Conservation (phyloP, 2,888 invertebrate genomes). For the Drosophila falleni region DNA sequence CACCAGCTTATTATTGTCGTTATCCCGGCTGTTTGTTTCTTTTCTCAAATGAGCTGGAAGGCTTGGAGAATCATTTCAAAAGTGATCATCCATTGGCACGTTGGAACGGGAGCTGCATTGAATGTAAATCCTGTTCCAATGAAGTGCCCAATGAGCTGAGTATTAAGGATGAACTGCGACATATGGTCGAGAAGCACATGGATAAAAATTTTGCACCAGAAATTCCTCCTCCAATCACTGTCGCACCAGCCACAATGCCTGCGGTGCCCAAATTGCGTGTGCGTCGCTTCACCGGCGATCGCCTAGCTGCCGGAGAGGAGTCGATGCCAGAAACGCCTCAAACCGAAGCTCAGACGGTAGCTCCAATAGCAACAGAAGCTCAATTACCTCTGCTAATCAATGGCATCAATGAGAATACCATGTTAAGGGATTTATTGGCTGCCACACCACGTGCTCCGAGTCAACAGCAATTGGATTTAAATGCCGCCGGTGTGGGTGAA, state of each 20-base stretch:
- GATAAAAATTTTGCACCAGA: not conserved
- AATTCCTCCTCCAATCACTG: not conserved
- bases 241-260: not conserved
- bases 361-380: not conserved
- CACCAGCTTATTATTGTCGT: conserved; percentile 78
- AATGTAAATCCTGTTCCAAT: conserved; percentile 84
- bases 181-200: conserved; percentile 74
- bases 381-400: not conserved
- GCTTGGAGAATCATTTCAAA: conserved; percentile 81
- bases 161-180: conserved; percentile 72
- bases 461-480: conserved; percentile 40
- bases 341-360: not conserved
- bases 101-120: conserved; percentile 87
- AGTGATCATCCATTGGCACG: conserved; percentile 83
- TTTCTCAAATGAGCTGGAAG: conserved; percentile 78
- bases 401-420: conserved; percentile 2
- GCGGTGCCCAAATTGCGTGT: conserved; percentile 68
- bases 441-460: conserved; percentile 52
- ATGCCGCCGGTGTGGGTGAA: conserved; percentile 41
- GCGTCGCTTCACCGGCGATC: conserved; percentile 79
- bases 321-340: not conserved
- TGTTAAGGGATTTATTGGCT: conserved; percentile 53
- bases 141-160: not conserved
- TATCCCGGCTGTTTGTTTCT: conserved; percentile 80
- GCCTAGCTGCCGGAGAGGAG: conserved; percentile 31